Evolutionary conservation across 2,888 invertebrate genomes (phyloP).

Genomic region (Chrysolina americana): DNA sequence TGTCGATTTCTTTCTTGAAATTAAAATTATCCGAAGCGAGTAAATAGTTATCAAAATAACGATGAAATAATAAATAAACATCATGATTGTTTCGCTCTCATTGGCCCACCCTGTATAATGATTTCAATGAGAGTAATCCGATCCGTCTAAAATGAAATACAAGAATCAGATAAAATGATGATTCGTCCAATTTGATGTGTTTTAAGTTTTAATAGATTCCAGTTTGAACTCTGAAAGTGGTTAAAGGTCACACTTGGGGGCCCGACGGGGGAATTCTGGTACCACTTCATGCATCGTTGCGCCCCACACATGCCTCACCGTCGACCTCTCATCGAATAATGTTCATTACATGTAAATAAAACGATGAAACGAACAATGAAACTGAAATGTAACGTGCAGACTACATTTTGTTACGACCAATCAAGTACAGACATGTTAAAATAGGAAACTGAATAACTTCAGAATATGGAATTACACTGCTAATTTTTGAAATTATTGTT

Average conservation of each 20-base stretch:
- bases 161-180: constrained; percentile 5
- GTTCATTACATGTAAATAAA: constrained; percentile 67
- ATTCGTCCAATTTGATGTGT: constrained; percentile 10
- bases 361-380: constrained; percentile 61
- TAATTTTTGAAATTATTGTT: too few species aligned
- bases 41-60: too few species aligned
- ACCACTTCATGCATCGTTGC: constrained; percentile 74
- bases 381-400: constrained; percentile 26
- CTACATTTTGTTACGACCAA: background rate
- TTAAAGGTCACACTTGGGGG: constrained; percentile 53
- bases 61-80: too few species aligned
- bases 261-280: constrained; percentile 67
- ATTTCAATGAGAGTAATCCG: background rate
- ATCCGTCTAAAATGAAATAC: background rate
- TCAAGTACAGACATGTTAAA: constrained; percentile 13
- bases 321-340: constrained; percentile 65
- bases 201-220: constrained; percentile 13
- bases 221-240: constrained; percentile 47
- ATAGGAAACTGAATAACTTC: background rate
- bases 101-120: background rate
- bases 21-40: too few species aligned
- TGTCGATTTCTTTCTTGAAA: too few species aligned
- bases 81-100: too few species aligned
- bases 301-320: constrained; percentile 70
- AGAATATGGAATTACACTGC: too few species aligned